Percentiles rank a stretch among this genome's conserved stretches.
These are phyloP conservation scores for Crotalus tigris DNA, from an alignment of 2,113 vertebrate species.

Conservation along the genomic window DNA sequence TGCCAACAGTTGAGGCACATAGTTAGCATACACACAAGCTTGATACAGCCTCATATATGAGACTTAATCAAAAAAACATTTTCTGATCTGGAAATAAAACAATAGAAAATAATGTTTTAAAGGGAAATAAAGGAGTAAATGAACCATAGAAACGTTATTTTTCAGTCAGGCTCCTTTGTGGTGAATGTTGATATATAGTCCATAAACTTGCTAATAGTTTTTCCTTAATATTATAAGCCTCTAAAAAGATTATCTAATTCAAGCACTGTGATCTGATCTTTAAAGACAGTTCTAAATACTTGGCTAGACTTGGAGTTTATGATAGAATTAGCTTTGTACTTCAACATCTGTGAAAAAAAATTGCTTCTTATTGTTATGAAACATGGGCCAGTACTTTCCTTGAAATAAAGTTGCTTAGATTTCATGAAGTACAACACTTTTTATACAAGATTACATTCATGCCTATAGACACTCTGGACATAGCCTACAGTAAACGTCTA, in stretches of 20 bases:
- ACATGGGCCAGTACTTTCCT: not conserved
- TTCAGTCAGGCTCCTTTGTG: not conserved
- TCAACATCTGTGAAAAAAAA: not conserved
- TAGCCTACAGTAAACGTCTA: not conserved
- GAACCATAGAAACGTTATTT: not conserved
- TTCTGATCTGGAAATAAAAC: not conserved
- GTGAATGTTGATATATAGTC: not conserved
- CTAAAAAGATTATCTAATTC: not conserved
- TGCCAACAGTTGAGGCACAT: not conserved
- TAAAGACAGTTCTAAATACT: not conserved
- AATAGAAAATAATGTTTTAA: not conserved
- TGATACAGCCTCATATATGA: not conserved
- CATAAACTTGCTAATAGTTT: not conserved
- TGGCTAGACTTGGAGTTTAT: not conserved
- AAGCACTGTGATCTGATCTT: slow-evolving; percentile 19
- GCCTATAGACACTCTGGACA: not conserved
- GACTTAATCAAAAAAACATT: not conserved
- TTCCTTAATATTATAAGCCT: not conserved
- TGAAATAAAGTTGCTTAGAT: not conserved
- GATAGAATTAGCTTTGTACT: not conserved
- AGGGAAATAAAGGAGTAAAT: not conserved
- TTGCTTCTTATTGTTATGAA: not conserved
- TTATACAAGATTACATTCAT: not conserved
- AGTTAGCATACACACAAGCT: not conserved
- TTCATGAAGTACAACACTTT: not conserved